Evolutionary conservation across 2,888 invertebrate genomes (phyloP).

Genomic region (Abrostola triplasia): DNA sequence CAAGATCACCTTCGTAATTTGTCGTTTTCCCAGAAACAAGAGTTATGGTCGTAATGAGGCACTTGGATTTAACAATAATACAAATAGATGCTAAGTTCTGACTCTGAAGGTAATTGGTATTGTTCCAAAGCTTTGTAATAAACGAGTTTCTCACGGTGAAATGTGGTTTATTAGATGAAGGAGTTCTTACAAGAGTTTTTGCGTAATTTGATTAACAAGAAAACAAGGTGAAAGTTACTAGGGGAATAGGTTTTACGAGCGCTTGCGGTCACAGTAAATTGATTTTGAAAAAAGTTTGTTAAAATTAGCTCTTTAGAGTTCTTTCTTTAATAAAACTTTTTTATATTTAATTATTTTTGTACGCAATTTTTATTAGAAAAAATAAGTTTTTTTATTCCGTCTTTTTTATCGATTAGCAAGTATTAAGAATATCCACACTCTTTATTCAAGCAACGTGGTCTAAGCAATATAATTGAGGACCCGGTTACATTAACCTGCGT

Average conservation of each 20-base stretch:
- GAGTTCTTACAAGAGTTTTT: constrained; percentile 7
- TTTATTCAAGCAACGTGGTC: constrained; percentile 4
- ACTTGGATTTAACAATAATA: constrained; percentile 50
- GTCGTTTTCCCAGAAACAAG: constrained; percentile 76
- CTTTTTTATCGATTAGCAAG: constrained; percentile 7
- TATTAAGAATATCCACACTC: constrained; percentile 28
- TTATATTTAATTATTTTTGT: too few relatives aligned
- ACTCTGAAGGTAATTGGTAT: constrained; percentile 67
- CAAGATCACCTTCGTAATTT: constrained; percentile 80
- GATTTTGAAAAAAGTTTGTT: constrained; percentile 17
- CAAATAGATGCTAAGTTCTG: constrained; percentile 45
- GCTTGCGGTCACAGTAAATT: constrained; percentile 34
- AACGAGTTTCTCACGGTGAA: constrained; percentile 45
- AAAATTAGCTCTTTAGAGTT: too few relatives aligned
- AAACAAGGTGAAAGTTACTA: constrained; percentile 16
- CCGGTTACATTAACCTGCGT: constrained; percentile 49
- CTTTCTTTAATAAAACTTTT: too few relatives aligned
- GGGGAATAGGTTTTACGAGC: constrained; percentile 1
- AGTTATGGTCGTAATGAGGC: constrained; percentile 68
- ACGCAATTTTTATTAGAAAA: not conserved
- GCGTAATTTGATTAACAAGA: constrained; percentile 11
- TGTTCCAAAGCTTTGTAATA: constrained; percentile 49
- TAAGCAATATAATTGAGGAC: constrained; percentile 56
- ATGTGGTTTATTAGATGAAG: constrained; percentile 10
- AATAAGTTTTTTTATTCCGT: not conserved